Conservation (phyloP, 2,888 invertebrate genomes). For the Phytoseiulus persimilis region DNA sequence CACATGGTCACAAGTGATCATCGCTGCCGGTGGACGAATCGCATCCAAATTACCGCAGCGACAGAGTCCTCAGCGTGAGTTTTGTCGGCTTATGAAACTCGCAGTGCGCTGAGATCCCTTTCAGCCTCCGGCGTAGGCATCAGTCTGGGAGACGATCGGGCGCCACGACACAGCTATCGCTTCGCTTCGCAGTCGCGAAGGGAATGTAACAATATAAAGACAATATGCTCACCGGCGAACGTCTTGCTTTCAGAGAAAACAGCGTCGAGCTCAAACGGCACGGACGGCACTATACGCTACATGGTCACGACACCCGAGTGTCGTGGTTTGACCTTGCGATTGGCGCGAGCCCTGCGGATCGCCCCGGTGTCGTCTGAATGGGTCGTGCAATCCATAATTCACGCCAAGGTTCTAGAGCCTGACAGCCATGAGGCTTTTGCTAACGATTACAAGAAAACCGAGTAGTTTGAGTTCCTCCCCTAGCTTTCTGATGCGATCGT, state of each 20-base stretch:
- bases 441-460: constrained; percentile 22
- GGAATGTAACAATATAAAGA: too few relatives aligned
- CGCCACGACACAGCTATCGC: too few relatives aligned
- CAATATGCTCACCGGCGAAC: neutral
- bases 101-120: too few relatives aligned
- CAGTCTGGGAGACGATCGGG: too few relatives aligned
- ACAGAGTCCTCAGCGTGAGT: constrained; percentile 34
- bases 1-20: constrained; percentile 31
- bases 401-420: constrained; percentile 21
- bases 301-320: constrained; percentile 20
- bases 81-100: too few relatives aligned
- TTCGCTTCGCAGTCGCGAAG: too few relatives aligned
- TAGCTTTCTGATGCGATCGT: neutral
- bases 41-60: constrained; percentile 14
- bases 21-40: constrained; percentile 20
- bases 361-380: constrained; percentile 19
- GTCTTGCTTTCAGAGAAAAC: neutral
- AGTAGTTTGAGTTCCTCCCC: neutral
- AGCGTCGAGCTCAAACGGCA: neutral
- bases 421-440: constrained; percentile 10
- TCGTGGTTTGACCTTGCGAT: constrained; percentile 7
- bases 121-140: too few relatives aligned
- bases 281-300: neutral
- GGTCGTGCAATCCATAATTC: constrained; percentile 35
- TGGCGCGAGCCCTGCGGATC: constrained; percentile 1